A percentile compares a stretch with the other conserved stretches of the same genome.
phyloP scores from a whole-genome alignment of 2,113 vertebrate genomes.

The Charadrius vociferus region DNA sequence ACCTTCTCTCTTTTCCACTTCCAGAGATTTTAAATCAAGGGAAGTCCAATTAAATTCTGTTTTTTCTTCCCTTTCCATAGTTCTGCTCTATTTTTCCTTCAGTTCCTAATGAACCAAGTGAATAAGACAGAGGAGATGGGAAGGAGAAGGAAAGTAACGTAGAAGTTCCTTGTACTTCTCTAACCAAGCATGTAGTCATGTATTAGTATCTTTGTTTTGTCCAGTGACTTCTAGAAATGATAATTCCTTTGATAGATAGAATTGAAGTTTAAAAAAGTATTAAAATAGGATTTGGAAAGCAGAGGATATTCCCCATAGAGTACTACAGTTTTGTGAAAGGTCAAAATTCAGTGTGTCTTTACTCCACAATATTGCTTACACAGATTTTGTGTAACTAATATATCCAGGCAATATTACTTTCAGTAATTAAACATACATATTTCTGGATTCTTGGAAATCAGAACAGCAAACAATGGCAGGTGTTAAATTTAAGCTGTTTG shows the following conservation, averaged over 20 bases:
- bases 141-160: background rate
- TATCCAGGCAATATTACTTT: background rate
- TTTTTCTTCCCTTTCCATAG: background rate
- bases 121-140: background rate
- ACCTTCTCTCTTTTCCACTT: background rate
- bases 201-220: background rate
- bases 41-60: background rate
- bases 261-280: background rate
- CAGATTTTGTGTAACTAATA: background rate
- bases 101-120: background rate
- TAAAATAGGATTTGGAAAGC: slow-evolving; percentile 5
- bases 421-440: background rate
- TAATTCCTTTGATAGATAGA: background rate
- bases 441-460: background rate
- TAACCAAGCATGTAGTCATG: background rate
- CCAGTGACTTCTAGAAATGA: background rate
- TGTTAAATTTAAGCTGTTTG: background rate
- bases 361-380: background rate
- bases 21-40: background rate
- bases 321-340: background rate
- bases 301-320: background rate
- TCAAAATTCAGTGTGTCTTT: background rate
- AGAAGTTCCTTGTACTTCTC: background rate
- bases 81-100: background rate
- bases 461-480: background rate